A percentile compares a stretch with the other conserved stretches of the same genome.
These are phyloP conservation scores for Pseudochaenichthys georgianus DNA, from an alignment of 2,797 vertebrate species.

Conservation along the genomic window DNA sequence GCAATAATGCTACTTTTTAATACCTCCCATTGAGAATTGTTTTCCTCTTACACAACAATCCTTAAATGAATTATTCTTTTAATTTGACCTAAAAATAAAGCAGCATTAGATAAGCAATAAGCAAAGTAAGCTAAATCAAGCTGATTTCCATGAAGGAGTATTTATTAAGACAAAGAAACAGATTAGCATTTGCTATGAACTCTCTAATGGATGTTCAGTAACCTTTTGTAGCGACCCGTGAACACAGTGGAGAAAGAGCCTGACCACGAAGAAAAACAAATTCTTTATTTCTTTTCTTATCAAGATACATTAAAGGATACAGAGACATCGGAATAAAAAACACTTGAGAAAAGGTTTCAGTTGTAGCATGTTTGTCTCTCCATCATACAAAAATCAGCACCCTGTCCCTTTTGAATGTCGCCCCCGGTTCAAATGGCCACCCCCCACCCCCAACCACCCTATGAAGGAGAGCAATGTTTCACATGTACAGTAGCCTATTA, in stretches of 20 bases:
- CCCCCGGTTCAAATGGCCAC: slow-evolving; percentile 49
- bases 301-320: slow-evolving; percentile 88
- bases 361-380: slow-evolving; percentile 79
- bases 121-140: too few relatives aligned
- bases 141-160: background rate
- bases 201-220: too few relatives aligned
- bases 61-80: too few relatives aligned
- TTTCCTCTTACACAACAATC: too few relatives aligned
- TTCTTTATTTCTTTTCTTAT: slow-evolving; percentile 86
- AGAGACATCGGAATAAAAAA: slow-evolving; percentile 85
- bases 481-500: slow-evolving; percentile 73
- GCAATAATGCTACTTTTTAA: too few relatives aligned
- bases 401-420: slow-evolving; percentile 59
- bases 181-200: background rate
- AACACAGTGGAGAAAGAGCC: slow-evolving; percentile 19
- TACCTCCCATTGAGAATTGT: background rate
- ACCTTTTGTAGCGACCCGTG: background rate
- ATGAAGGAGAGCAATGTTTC: slow-evolving; percentile 68
- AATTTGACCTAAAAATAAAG: too few relatives aligned
- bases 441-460: slow-evolving; percentile 41
- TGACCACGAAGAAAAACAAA: slow-evolving; percentile 85
- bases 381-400: slow-evolving; percentile 80
- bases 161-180: background rate
- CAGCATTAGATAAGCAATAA: too few relatives aligned
- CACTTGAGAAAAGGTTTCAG: slow-evolving; percentile 81